phyloP scores from a whole-genome alignment of 2,113 vertebrate species.

The Malurus alboscapulatus region DNA sequence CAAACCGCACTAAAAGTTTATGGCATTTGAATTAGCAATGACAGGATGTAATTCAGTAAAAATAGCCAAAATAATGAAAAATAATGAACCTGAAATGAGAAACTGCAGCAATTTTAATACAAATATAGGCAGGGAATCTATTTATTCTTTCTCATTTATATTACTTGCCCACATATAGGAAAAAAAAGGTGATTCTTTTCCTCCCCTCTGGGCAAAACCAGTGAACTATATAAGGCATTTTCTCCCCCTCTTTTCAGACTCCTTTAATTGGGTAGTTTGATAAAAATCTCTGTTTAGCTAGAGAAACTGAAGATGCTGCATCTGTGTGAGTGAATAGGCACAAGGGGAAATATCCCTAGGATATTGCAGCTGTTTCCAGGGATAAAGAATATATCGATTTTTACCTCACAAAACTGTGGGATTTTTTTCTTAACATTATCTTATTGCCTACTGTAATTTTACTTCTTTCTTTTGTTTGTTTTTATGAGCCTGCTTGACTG shows the following conservation, averaged over 20 bases:
- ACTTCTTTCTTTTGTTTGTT: background rate
- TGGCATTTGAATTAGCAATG: background rate
- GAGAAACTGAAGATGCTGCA: background rate
- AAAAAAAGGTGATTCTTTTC: background rate
- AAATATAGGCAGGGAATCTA: background rate
- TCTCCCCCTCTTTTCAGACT: background rate
- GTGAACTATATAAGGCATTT: background rate
- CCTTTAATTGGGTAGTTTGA: background rate
- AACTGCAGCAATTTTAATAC: background rate
- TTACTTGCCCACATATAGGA: background rate
- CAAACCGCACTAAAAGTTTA: background rate
- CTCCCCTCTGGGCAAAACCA: background rate
- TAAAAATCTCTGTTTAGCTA: background rate
- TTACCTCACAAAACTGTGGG: background rate
- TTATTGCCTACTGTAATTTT: background rate
- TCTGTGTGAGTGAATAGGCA: background rate
- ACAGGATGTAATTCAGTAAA: background rate
- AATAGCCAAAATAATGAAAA: background rate
- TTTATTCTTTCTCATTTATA: background rate
- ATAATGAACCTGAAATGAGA: background rate
- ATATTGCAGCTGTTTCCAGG: background rate
- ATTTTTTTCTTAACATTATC: rapidly evolving
- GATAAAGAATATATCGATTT: background rate
- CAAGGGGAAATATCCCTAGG: background rate
- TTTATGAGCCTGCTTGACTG: background rate